These are phyloP conservation scores for Creontiades dilutus DNA, from an alignment of 2,888 invertebrate species.

Conservation along the genomic window DNA sequence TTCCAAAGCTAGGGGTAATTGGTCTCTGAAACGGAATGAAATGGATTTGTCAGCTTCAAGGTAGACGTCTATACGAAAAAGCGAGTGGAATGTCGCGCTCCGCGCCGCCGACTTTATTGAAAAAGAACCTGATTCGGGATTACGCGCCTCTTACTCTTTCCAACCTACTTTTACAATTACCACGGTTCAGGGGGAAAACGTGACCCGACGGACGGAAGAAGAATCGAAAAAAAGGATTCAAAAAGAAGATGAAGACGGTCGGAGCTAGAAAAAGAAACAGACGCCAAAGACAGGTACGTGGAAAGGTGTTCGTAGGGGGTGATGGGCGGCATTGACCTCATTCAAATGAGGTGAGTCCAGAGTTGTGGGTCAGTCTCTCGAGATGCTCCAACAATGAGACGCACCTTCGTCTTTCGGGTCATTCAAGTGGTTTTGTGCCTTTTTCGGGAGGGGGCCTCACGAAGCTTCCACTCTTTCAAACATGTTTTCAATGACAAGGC, in stretches of 20 bases:
- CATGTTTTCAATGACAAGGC: constrained; percentile 46
- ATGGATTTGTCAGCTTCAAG: neutral
- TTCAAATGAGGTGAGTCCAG: constrained; percentile 39
- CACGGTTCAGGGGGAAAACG: constrained; percentile 51
- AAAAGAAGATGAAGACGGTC: constrained; percentile 43
- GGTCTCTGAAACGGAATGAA: neutral
- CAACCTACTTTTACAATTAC: constrained; percentile 62
- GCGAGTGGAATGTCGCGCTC: constrained; percentile 13
- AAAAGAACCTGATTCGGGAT: constrained; percentile 44
- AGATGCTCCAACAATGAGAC: constrained; percentile 10
- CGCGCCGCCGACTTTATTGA: constrained; percentile 26
- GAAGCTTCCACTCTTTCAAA: neutral
- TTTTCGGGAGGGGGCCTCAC: neutral
- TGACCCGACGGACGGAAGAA: neutral
- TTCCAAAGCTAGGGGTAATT: neutral
- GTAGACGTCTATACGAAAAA: neutral
- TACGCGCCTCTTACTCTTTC: constrained; percentile 16
- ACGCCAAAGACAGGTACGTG: constrained; percentile 6
- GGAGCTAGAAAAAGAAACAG: constrained; percentile 45
- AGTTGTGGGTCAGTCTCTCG: constrained; percentile 46
- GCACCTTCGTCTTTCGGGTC: constrained; percentile 36
- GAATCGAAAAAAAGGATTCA: constrained; percentile 22
- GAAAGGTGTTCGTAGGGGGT: constrained; percentile 11
- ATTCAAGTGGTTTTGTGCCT: constrained; percentile 34
- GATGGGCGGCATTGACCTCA: constrained; percentile 51